Evolutionary conservation across 2,888 invertebrate species (phyloP).

Genomic region (Aphelenchoides bicaudatus): DNA sequence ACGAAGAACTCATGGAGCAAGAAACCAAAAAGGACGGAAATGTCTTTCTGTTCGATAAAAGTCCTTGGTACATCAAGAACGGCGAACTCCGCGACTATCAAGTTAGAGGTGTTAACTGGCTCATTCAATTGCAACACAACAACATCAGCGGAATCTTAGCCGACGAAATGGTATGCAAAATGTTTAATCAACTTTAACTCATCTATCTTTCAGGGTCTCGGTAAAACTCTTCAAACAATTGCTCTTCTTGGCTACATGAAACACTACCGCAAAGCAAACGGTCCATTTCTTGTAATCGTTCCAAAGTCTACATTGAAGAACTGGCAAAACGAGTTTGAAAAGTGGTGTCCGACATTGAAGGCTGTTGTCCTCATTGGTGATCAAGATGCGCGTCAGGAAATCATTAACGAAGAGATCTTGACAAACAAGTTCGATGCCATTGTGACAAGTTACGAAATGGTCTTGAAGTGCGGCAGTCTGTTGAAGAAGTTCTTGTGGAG

Average conservation of each 20-base stretch:
- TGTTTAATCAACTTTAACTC: neutral
- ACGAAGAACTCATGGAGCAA: slow-evolving; percentile 88
- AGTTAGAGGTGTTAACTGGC: slow-evolving; percentile 95
- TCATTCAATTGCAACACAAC: slow-evolving; percentile 96
- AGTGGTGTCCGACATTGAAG: slow-evolving; percentile 87
- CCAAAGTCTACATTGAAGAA: slow-evolving; percentile 93
- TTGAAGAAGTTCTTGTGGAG: slow-evolving; percentile 87
- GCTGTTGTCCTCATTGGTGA: slow-evolving; percentile 94
- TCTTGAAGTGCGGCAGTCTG: slow-evolving; percentile 65
- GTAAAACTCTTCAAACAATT: slow-evolving; percentile 92
- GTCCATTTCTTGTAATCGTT: slow-evolving; percentile 92
- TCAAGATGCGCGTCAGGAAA: slow-evolving; percentile 73
- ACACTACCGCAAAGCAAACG: slow-evolving; percentile 83
- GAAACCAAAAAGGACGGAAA: slow-evolving; percentile 70
- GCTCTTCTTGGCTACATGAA: slow-evolving; percentile 89
- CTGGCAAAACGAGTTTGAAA: slow-evolving; percentile 95
- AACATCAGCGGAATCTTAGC: slow-evolving; percentile 98
- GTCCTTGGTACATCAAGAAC: slow-evolving; percentile 71
- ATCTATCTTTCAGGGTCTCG: neutral
- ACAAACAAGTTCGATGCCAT: slow-evolving; percentile 41
- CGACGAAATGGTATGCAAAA: slow-evolving; percentile 93
- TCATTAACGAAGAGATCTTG: slow-evolving; percentile 29
- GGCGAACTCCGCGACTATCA: slow-evolving; percentile 91
- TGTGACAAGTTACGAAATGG: slow-evolving; percentile 57
- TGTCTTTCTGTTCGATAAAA: slow-evolving; percentile 83